Percentiles rank a stretch among this genome's conserved stretches.
These are phyloP conservation scores for Drosophila punjabiensis DNA, from an alignment of 1,140 invertebrate genomes.

Conservation along the genomic window DNA sequence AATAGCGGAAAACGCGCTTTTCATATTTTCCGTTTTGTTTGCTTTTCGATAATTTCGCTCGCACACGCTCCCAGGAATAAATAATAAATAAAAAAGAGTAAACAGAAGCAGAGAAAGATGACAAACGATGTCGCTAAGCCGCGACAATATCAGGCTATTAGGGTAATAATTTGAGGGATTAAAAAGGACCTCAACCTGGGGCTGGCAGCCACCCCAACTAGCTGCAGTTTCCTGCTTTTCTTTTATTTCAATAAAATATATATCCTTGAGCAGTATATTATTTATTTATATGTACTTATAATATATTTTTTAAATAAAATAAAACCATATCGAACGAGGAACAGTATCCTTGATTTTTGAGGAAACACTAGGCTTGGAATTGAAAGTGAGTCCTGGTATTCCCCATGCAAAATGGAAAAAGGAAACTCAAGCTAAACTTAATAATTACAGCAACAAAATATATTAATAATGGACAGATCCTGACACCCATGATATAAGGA, in stretches of 20 bases:
- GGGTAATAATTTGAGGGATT: constrained; percentile 81
- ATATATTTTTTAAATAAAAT: too few relatives aligned
- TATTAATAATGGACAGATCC: background rate
- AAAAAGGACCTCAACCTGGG: constrained; percentile 18
- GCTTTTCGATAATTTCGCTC: constrained; percentile 66
- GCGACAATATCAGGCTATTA: constrained; percentile 78
- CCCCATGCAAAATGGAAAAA: background rate
- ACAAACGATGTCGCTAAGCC: constrained; percentile 73
- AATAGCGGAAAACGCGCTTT: constrained; percentile 51
- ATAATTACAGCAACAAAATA: background rate
- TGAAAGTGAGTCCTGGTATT: too few relatives aligned
- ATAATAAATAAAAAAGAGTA: constrained; percentile 23
- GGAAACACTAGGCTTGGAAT: too few relatives aligned
- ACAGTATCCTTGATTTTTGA: too few relatives aligned
- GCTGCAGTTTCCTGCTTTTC: background rate
- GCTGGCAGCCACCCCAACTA: constrained; percentile 9
- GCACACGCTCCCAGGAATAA: constrained; percentile 33
- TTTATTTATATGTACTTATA: too few relatives aligned
- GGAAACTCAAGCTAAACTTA: background rate
- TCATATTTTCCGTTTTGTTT: constrained; percentile 72
- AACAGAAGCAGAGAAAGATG: constrained; percentile 22
- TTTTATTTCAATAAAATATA: background rate
- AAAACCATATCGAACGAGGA: too few relatives aligned
- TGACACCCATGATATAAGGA: background rate
- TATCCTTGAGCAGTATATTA: background rate